Conservation (phyloP, 2,113 vertebrate genomes). For the Protomyctophum bolini region DNA sequence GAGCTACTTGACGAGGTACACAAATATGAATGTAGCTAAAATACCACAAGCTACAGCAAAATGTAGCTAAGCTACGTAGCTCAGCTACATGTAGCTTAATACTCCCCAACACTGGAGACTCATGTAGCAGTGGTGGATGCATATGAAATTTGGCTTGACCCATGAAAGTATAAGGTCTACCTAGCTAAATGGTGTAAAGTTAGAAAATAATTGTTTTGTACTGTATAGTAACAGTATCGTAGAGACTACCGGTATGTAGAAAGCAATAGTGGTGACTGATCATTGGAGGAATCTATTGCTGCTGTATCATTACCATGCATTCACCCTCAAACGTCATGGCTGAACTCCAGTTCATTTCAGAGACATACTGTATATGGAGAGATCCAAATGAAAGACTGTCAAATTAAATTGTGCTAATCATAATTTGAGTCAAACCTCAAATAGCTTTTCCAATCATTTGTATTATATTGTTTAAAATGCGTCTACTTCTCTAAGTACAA, state of each 20-base stretch:
- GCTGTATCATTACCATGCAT: conserved; percentile 53
- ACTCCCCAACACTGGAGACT: too few species aligned
- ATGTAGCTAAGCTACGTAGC: too few species aligned
- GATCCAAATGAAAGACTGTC: conserved; percentile 13
- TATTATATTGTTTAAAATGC: conserved; percentile 8
- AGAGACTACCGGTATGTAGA: too few species aligned
- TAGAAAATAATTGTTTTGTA: too few species aligned
- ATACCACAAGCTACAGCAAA: too few species aligned
- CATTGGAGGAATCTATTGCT: not conserved
- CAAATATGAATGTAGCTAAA: too few species aligned
- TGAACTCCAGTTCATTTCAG: conserved; percentile 41
- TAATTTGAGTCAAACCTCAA: conserved; percentile 54
- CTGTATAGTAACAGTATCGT: too few species aligned
- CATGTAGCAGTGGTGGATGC: not conserved
- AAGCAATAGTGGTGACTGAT: not conserved
- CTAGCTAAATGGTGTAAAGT: not conserved
- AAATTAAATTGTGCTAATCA: conserved; percentile 24
- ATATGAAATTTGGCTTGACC: not conserved
- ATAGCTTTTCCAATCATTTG: conserved; percentile 37
- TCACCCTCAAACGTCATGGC: conserved; percentile 53
- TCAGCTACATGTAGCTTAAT: too few species aligned
- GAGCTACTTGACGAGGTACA: too few species aligned
- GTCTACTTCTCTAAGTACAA: conserved; percentile 6
- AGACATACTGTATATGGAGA: conserved; percentile 9
- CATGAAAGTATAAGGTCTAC: not conserved